Evolutionary conservation across 2,113 vertebrate species (phyloP).

Genomic region (Cavia porcellus): DNA sequence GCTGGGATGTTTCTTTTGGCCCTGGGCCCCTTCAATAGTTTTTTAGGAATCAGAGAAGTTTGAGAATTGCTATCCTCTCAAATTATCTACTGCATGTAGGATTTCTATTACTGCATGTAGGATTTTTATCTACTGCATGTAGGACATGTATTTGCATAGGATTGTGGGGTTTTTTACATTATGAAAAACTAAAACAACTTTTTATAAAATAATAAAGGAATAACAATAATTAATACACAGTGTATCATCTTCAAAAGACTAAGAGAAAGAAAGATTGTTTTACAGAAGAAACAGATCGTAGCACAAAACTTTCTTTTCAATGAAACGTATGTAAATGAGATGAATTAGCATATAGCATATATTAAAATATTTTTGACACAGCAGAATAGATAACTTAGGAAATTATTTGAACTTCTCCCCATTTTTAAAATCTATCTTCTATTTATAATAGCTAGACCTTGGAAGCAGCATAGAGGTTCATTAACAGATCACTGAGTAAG

Average conservation of each 20-base stretch:
- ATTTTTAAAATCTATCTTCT: not conserved
- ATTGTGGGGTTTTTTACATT: not conserved
- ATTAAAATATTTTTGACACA: not conserved
- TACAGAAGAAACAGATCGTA: not conserved
- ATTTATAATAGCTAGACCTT: not conserved
- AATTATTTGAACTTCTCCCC: not conserved
- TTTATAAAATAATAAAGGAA: not conserved
- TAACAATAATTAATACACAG: not conserved
- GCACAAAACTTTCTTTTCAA: not conserved
- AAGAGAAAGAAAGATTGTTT: not conserved
- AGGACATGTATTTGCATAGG: not conserved
- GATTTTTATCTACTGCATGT: not conserved
- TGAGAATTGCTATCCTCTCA: not conserved
- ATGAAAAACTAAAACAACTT: not conserved
- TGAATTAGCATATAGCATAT: not conserved
- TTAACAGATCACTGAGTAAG: not conserved
- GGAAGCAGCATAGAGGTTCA: not conserved
- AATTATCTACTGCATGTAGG: not conserved
- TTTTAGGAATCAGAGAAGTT: not conserved
- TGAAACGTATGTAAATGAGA: not conserved
- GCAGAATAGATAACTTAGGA: not conserved
- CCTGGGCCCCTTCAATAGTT: not conserved
- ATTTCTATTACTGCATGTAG: not conserved
- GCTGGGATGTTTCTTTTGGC: not conserved
- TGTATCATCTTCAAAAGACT: not conserved